Evolutionary conservation across 2,888 invertebrate genomes (phyloP), one percentile per base, ranked within the genome.

Genomic region (Flexamia atlantica): DNA sequence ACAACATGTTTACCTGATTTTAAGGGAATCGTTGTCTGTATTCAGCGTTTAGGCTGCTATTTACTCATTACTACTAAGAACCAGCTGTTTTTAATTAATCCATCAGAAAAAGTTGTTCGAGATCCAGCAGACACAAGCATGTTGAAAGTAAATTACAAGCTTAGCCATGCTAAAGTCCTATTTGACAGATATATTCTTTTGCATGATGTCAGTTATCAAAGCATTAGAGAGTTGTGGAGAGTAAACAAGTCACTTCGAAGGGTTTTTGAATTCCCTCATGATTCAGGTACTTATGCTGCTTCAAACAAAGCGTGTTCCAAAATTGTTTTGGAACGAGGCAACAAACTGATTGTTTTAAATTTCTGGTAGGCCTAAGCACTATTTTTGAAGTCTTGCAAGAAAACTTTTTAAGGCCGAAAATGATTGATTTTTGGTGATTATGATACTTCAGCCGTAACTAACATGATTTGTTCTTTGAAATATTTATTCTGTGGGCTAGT

Each of bases 311-410:
- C n/a, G 3, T 46, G 42, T 23, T 40, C 76, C 23, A 76, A 28
- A 46, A 12, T 46, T 5, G 76, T 76, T 42, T 50, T 76, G 42
- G 76, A 76, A 46, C 23, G n/a, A 50, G 76, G 25, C 1, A 76
- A 76, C 76, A 76, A 50, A 50, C 50, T 76, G 12, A 50, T 76
- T 76, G 46, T 76, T 25, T 50, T 76, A 10, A 76, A 42, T 42
- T 76, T 76, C 25, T 76, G 76, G 76, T 76, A 68, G n/a, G n/a
- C n/a, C n/a, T n/a, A n/a, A n/a, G n/a, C n/a, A n/a, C n/a, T n/a
- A n/a, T n/a, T n/a, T n/a, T n/a, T n/a, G n/a, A n/a, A n/a, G n/a
- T n/a, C n/a, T n/a, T n/a, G n/a, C n/a, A n/a, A n/a, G n/a, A n/a
- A n/a, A n/a, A n/a, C n/a, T n/a, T n/a, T n/a, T n/a, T n/a, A n/a